A percentile compares a stretch with the other conserved stretches of the same genome.
These are phyloP conservation scores for Gallinago nigripennis DNA, from an alignment of 2,797 vertebrate genomes.

Conservation along the genomic window DNA sequence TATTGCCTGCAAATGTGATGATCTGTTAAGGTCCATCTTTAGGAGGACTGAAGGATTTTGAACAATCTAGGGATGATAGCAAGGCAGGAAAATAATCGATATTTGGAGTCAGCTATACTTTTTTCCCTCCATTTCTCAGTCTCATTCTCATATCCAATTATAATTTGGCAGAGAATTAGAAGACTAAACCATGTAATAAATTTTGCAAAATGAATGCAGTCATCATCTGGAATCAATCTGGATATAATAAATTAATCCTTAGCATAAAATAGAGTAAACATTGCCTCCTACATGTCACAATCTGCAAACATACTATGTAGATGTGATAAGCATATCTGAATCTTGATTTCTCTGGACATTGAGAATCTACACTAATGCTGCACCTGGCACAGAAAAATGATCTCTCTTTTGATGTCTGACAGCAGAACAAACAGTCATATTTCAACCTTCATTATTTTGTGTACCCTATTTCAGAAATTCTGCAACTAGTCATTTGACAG, in stretches of 20 bases:
- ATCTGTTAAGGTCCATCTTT: neutral
- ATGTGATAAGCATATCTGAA: neutral
- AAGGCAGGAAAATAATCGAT: neutral
- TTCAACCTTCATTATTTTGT: neutral
- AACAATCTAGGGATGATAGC: neutral
- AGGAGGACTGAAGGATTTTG: neutral
- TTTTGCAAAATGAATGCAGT: neutral
- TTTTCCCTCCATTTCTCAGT: neutral
- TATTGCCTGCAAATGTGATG: neutral
- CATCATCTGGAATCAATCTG: neutral
- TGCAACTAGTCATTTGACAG: neutral
- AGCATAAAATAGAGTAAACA: neutral
- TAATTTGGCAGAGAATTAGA: neutral
- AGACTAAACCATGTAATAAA: neutral
- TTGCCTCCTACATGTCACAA: neutral
- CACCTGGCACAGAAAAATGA: neutral
- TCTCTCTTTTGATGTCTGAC: neutral
- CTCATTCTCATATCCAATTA: neutral
- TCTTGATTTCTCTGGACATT: neutral
- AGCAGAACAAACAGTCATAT: neutral
- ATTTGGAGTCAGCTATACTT: neutral
- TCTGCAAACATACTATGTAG: neutral
- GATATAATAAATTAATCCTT: neutral
- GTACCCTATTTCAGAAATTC: neutral
- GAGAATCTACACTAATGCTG: neutral